Evolutionary conservation across 2,888 invertebrate genomes (phyloP).

Genomic region (Cabera pusaria): DNA sequence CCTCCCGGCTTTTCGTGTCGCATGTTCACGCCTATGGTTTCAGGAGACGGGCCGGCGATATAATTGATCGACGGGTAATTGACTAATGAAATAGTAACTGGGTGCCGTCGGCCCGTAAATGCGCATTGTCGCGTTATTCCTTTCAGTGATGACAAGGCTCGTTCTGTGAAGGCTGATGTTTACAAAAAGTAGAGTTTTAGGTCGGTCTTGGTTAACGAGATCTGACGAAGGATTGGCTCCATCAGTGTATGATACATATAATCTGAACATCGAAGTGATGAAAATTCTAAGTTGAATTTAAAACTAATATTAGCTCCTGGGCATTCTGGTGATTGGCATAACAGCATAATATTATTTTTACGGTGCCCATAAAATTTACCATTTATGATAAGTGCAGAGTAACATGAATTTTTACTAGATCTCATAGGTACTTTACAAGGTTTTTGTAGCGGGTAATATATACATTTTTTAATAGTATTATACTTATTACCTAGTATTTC

Average conservation of each 20-base stretch:
- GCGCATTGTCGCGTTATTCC: constrained; percentile 36
- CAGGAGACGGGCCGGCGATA: constrained; percentile 60
- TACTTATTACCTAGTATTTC: too few species aligned
- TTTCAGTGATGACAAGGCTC: constrained; percentile 24
- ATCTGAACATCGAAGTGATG: constrained; percentile 7
- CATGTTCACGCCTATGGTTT: constrained; percentile 73
- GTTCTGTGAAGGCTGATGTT: constrained; percentile 8
- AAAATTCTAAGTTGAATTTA: constrained; percentile 5
- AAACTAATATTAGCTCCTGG: constrained; percentile 6
- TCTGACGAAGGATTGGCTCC: constrained; percentile 16
- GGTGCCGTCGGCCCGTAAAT: constrained; percentile 24
- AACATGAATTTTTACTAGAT: too few species aligned
- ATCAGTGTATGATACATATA: too few species aligned
- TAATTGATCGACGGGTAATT: constrained; percentile 76
- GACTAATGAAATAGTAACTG: constrained; percentile 62
- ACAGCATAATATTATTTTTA: too few species aligned
- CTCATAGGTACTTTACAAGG: too few species aligned
- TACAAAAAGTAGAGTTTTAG: constrained; percentile 26
- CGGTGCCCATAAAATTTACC: too few species aligned
- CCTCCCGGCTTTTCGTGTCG: constrained; percentile 70
- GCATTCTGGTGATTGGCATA: too few species aligned
- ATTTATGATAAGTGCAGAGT: too few species aligned
- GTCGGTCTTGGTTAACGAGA: constrained; percentile 7
- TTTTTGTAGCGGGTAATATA: too few species aligned
- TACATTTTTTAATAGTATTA: too few species aligned